phyloP scores from a whole-genome alignment of 2,113 vertebrate species.

The Crocuta crocuta region DNA sequence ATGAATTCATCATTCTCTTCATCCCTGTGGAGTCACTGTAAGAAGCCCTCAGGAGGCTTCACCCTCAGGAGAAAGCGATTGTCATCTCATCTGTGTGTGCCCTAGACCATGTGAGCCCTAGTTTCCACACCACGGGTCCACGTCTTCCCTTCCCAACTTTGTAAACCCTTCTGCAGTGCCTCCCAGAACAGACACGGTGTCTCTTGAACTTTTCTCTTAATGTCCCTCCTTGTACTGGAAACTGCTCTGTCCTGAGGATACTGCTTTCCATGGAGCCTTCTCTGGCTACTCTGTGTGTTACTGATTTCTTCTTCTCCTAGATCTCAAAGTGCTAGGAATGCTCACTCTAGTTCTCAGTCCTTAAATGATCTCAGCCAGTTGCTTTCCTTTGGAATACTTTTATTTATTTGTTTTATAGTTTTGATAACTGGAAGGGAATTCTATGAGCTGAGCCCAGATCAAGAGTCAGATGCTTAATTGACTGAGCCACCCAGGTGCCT shows the following conservation, averaged over 20 bases:
- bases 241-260: neutral
- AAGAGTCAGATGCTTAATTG: too few relatives aligned
- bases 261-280: neutral
- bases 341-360: neutral
- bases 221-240: neutral
- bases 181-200: neutral
- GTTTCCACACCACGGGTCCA: neutral
- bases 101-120: neutral
- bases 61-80: neutral
- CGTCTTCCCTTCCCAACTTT: neutral
- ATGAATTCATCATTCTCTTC: neutral
- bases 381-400: neutral
- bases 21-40: neutral
- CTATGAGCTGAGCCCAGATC: too few relatives aligned
- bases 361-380: neutral
- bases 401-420: neutral
- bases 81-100: neutral
- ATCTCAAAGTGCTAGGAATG: neutral
- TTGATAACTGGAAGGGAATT: neutral
- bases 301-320: neutral
- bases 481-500: too few relatives aligned
- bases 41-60: neutral
- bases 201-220: neutral
- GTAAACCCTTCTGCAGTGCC: neutral
- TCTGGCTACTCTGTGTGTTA: neutral